Evolutionary conservation across 2,113 vertebrate genomes (phyloP).

Genomic region (Eptatretus burgeri): DNA sequence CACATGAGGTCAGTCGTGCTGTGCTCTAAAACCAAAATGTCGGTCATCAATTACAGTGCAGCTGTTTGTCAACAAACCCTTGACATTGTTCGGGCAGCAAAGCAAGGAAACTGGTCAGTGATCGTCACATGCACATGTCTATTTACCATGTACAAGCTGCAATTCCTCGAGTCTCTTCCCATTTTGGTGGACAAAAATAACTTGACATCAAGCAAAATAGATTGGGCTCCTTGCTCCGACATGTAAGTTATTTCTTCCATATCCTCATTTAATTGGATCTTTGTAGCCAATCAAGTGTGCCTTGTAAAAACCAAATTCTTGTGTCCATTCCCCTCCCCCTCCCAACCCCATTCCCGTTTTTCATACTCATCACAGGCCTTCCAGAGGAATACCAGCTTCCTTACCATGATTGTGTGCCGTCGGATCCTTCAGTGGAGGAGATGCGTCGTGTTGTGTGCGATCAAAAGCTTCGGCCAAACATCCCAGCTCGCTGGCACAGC

Average conservation of each 20-base stretch:
- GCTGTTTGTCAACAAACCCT: too few relatives aligned
- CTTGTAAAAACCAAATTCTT: background rate
- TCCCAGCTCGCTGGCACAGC: slow-evolving; percentile 95
- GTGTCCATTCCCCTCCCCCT: background rate
- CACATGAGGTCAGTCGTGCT: too few relatives aligned
- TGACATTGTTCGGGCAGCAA: too few relatives aligned
- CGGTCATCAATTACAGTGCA: too few relatives aligned
- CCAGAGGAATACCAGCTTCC: slow-evolving; percentile 82
- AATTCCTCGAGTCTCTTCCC: too few relatives aligned
- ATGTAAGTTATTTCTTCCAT: background rate
- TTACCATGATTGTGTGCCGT: slow-evolving; percentile 84
- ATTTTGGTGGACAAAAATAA: too few relatives aligned
- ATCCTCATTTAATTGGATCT: background rate
- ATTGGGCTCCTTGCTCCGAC: background rate
- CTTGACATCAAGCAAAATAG: background rate
- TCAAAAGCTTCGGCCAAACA: slow-evolving; percentile 57
- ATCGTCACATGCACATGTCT: too few relatives aligned
- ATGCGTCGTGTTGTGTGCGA: slow-evolving; percentile 80
- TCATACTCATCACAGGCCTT: slow-evolving; percentile 22
- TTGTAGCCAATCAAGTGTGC: background rate
- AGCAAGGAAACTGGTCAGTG: too few relatives aligned
- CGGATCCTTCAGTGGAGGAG: slow-evolving; percentile 72
- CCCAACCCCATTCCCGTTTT: background rate
- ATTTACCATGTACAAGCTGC: too few relatives aligned
- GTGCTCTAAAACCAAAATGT: too few relatives aligned